Evolutionary conservation across 2,797 vertebrate genomes (phyloP).

Genomic region (Anabacerthia variegaticeps): DNA sequence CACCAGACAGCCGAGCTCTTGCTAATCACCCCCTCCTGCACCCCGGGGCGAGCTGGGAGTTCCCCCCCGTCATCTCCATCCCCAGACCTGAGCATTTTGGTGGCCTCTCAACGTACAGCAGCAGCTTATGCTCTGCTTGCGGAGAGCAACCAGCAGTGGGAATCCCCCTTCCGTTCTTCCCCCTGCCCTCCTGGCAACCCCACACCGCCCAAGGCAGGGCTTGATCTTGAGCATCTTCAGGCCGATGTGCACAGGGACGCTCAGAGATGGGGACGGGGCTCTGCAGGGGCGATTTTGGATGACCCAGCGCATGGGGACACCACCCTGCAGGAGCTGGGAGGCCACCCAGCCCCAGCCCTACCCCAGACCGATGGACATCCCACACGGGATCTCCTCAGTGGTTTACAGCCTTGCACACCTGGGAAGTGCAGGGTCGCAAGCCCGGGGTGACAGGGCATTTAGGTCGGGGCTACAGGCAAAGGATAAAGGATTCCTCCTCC

Average conservation of each 20-base stretch:
- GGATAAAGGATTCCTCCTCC: background rate
- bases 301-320: background rate
- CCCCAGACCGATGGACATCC: background rate
- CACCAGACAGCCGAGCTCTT: background rate
- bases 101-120: background rate
- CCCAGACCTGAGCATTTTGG: background rate
- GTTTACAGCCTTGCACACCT: background rate
- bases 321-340: background rate
- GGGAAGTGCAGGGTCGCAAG: background rate
- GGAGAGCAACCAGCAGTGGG: background rate
- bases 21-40: background rate
- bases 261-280: background rate
- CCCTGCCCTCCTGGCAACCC: background rate
- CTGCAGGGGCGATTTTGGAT: background rate
- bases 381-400: background rate
- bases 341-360: background rate
- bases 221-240: background rate
- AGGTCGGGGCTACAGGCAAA: background rate
- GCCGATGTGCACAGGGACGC: background rate
- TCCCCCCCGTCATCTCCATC: background rate
- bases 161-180: background rate
- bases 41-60: background rate
- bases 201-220: background rate
- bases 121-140: background rate
- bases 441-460: background rate